Base-by-base conservation (phyloP, 2,888 invertebrate genomes). In the Blera fallax region DNA sequence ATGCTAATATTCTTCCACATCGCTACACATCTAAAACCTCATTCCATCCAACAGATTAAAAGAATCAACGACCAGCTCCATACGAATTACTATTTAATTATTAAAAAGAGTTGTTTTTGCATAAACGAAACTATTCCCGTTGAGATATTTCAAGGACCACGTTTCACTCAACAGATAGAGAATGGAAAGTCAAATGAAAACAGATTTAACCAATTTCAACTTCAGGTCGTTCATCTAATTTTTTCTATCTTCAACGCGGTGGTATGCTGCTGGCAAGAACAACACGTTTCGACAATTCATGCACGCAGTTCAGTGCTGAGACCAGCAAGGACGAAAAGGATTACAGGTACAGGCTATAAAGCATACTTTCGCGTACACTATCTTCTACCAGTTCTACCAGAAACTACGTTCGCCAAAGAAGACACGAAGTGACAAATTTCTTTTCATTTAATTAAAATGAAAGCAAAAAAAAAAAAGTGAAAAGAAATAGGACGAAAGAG, bases 401-500 rank as follows among this genome's bases (percentile, higher is more conserved):
- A 70, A 67, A 79, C 69, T 74, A 70, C 64, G 29, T 74, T 48
- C 43, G 6, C 48, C 64, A 58, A 70, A 50, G 69, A 81, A 64
- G 69, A 79, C 65, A 70, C 73, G 81, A 60, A 77, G 70, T 81
- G 85, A 85, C 85, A 81, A 85, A 77, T 81, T 85, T 85, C 65
- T 81, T 81, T 72, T 76, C 81, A 85, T 85, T 85, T 85, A 85
- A 85, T 85, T 85, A 85, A 81, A 76, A 76, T 32, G 56, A 80
- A 58, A 52, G 67, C 18, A 65, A 72, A 70, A 74, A 70, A 74
- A 40, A 40, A 81, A n/a, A n/a, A n/a, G n/a, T n/a, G n/a, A n/a
- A n/a, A n/a, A n/a, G n/a, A n/a, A n/a, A n/a, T n/a, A n/a, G n/a
- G 14, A 50, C 18, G 40, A 56, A 18, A 2, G n/a, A 29, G 0